Evolutionary conservation across 2,113 vertebrate species (phyloP), one percentile per base, ranked within the genome.

Genomic region (Saimiri boliviensis): DNA sequence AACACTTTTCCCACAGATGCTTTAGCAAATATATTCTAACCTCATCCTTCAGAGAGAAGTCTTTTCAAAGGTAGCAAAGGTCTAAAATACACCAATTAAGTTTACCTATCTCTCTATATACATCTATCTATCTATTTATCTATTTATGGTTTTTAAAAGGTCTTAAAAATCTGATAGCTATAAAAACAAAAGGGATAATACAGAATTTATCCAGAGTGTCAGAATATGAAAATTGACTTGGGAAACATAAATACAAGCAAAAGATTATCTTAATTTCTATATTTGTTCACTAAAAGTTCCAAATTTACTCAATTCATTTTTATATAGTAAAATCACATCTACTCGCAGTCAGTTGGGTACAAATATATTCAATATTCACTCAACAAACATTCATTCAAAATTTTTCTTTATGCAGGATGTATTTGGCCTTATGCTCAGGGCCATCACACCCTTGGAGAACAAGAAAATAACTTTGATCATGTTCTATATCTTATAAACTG

Each of bases 361-460:
- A 89, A 88, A 63, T 25, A 60, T 74, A 74, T 89, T 84, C 42
- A 93, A 66, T 92, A 96, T 45, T 95, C 54, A 91, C 23, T 95
- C 47, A 94, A 87, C 21, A 96, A 95, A 79, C 25, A 88, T 82
- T 87, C 92, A 88, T 77, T 95, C 74, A 76, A 81, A 95, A 77
- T 0, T 93, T 97, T 82, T 35, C 54, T 83, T 73, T 77, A 86
- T 74, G 25, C 30, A 93, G 8, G 35, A 92, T 74, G 16, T 80
- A 8, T 32, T 90, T 88, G 47, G 45, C 6, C 2, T 5, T 42
- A 47, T 80, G 23, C 68, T 95, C 47, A 85, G 20, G 20, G 49
- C 40, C 14, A 30, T 74, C 5, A 96, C 86, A 93, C 14, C 82
- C 23, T 74, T 93, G 49, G 23, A 89, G 71, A 56, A 8, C 4